Evolutionary conservation across 2,888 invertebrate genomes (phyloP).

Genomic region (Hedychridium roseum): DNA sequence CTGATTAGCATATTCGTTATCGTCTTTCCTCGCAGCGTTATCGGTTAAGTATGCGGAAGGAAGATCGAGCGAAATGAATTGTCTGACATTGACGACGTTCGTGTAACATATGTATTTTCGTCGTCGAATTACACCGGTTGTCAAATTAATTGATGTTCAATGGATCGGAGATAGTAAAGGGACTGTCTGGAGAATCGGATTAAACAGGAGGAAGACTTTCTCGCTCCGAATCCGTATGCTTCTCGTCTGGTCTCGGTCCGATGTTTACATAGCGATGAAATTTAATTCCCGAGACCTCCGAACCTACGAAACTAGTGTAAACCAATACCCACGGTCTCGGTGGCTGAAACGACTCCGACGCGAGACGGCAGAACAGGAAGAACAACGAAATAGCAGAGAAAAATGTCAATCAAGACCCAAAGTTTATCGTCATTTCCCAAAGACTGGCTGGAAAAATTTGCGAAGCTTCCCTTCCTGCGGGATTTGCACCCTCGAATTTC

Average conservation of each 20-base stretch:
- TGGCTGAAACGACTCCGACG: constrained; percentile 9
- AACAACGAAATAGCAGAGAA: constrained; percentile 17
- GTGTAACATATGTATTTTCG: too few relatives aligned
- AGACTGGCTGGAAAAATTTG: too few relatives aligned
- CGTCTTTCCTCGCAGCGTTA: constrained; percentile 1
- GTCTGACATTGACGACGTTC: too few relatives aligned
- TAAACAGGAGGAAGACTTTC: background rate
- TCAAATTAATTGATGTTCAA: too few relatives aligned
- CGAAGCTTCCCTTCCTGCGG: too few relatives aligned
- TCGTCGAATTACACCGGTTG: too few relatives aligned
- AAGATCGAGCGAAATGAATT: too few relatives aligned
- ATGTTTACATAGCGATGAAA: constrained; percentile 52
- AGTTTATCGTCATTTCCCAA: too few relatives aligned
- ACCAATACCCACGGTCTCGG: constrained; percentile 33
- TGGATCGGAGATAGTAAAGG: too few relatives aligned
- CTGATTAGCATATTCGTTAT: constrained; percentile 27
- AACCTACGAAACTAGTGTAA: constrained; percentile 38
- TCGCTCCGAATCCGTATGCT: background rate
- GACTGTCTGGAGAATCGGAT: too few relatives aligned
- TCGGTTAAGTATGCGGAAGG: background rate
- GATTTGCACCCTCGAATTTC: constrained; percentile 38
- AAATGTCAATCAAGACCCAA: too few relatives aligned
- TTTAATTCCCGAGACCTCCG: constrained; percentile 48
- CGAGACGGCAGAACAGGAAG: too few relatives aligned
- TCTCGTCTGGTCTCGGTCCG: constrained; percentile 6